These are phyloP conservation scores for Propithecus deckenii DNA, from an alignment of 2,797 vertebrate species.

Conservation along the genomic window DNA sequence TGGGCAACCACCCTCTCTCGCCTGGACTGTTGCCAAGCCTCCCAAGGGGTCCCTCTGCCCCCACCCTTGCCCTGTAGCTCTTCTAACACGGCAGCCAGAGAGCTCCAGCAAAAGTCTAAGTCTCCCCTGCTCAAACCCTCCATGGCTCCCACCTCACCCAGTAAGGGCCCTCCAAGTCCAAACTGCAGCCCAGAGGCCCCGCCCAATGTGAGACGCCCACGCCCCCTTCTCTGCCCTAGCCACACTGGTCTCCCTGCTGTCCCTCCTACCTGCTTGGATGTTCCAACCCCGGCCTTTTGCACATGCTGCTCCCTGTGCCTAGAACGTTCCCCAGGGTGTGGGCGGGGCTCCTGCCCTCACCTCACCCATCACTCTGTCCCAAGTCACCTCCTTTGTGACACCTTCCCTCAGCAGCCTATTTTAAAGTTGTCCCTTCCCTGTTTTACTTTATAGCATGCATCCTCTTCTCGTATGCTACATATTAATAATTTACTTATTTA, in stretches of 20 bases:
- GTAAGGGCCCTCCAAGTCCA: background rate
- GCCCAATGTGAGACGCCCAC: background rate
- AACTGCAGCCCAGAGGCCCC: background rate
- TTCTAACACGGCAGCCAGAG: background rate
- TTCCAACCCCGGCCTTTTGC: background rate
- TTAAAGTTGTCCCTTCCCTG: background rate
- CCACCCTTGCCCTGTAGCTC: too few relatives aligned
- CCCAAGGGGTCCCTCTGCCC: too few relatives aligned
- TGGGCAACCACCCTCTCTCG: background rate
- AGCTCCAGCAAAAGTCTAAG: background rate
- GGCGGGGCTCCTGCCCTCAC: background rate
- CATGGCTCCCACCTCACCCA: background rate
- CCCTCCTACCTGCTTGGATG: rapidly evolving
- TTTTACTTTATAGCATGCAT: background rate
- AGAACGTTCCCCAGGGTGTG: background rate
- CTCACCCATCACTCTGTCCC: background rate
- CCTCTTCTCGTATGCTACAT: background rate
- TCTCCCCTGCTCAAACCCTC: background rate
- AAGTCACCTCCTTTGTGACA: background rate
- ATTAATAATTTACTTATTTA: background rate
- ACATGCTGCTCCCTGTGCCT: background rate
- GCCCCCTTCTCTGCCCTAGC: background rate
- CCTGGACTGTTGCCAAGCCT: background rate
- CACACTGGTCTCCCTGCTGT: background rate
- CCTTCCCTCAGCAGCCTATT: background rate